Evolutionary conservation across 2,113 vertebrate genomes (phyloP).

Genomic region (Oryzias celebensis): DNA sequence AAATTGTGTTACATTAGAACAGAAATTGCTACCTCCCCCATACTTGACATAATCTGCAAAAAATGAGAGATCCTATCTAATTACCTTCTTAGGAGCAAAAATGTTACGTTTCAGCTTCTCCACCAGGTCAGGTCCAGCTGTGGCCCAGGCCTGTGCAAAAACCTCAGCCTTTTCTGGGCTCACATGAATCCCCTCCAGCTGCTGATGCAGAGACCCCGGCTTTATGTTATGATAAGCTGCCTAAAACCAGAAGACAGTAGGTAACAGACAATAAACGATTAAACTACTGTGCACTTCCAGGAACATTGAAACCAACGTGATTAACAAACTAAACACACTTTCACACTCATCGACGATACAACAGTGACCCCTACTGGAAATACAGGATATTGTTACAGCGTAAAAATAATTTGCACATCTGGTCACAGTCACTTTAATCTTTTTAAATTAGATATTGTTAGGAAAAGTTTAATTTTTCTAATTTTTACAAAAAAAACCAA

Average conservation of each 20-base stretch:
- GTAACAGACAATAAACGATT: neutral
- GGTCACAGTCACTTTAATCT: no score
- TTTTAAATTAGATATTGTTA: no score
- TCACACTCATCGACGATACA: slow-evolving; percentile 11
- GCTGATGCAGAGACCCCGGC: slow-evolving; percentile 84
- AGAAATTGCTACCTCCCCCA: no score
- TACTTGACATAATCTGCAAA: no score
- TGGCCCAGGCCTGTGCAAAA: slow-evolving; percentile 84
- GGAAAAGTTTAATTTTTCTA: no score
- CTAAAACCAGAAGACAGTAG: slow-evolving; percentile 56
- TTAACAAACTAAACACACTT: neutral
- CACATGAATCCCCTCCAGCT: slow-evolving; percentile 84
- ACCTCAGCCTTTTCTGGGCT: slow-evolving; percentile 84
- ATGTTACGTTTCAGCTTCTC: slow-evolving; percentile 88
- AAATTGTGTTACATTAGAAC: no score
- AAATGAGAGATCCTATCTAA: neutral
- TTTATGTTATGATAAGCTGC: slow-evolving; percentile 92
- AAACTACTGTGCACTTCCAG: neutral
- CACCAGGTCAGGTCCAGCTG: slow-evolving; percentile 84
- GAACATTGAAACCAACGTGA: neutral
- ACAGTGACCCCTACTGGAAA: slow-evolving; percentile 61
- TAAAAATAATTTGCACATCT: no score
- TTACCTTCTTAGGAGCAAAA: slow-evolving; percentile 91
- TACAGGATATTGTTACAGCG: neutral
- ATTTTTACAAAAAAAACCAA: no score